Conservation (phyloP, 2,888 invertebrate genomes). For the Cosmorhoe ocellata region DNA sequence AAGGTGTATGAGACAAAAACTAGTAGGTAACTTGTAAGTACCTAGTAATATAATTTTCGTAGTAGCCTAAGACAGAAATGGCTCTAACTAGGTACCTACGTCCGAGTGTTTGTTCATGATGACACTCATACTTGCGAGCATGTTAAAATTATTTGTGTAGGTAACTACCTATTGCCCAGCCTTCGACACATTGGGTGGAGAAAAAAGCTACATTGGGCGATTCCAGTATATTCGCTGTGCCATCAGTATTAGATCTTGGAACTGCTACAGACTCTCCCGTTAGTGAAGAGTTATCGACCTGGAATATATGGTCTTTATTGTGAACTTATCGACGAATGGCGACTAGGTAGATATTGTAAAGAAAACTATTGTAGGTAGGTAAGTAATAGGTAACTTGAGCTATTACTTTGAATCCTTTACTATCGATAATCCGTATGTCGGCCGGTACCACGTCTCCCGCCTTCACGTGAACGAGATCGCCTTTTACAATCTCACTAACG, state of each 20-base stretch:
- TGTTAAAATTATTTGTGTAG: too few species aligned
- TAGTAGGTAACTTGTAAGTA: too few species aligned
- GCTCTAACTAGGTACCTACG: too few species aligned
- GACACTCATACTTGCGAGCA: too few species aligned
- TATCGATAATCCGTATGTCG: slow-evolving; percentile 96
- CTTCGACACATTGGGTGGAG: slow-evolving; percentile 97
- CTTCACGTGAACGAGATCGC: slow-evolving; percentile 93
- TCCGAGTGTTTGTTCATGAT: too few species aligned
- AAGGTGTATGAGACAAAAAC: too few species aligned
- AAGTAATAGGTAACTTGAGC: too few species aligned
- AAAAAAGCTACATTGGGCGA: slow-evolving; percentile 96
- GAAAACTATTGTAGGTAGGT: too few species aligned
- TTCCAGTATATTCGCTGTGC: slow-evolving; percentile 95
- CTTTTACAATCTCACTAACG: slow-evolving; percentile 95
- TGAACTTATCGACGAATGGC: background rate
- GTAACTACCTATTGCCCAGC: slow-evolving; percentile 89
- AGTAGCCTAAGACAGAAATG: too few species aligned
- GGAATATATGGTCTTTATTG: slow-evolving; percentile 7
- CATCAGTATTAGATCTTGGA: slow-evolving; percentile 91
- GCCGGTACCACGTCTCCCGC: slow-evolving; percentile 99
- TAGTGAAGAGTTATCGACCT: slow-evolving; percentile 94
- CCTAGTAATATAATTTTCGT: too few species aligned
- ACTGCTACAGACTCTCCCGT: slow-evolving; percentile 97
- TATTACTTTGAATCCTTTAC: slow-evolving; percentile 91
- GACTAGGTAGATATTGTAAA: background rate